These are phyloP conservation scores for Psettodes erumei DNA, from an alignment of 2,113 vertebrate genomes.

Conservation along the genomic window DNA sequence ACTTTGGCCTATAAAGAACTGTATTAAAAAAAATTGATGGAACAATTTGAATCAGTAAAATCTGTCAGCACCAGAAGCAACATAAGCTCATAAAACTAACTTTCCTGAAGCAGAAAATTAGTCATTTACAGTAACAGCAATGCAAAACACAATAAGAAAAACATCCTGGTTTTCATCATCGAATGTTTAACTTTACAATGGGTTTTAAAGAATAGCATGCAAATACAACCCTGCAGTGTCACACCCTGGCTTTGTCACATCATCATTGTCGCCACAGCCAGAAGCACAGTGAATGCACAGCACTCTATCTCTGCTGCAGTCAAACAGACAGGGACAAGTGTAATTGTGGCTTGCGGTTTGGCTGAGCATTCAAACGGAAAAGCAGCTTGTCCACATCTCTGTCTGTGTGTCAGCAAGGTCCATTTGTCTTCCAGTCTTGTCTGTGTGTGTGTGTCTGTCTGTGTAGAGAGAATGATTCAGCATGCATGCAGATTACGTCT, in stretches of 20 bases:
- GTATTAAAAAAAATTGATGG: not conserved
- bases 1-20: not conserved
- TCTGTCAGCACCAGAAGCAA: not conserved
- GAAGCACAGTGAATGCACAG: slow-evolving; percentile 8
- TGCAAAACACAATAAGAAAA: not conserved
- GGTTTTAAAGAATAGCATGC: slow-evolving; percentile 11
- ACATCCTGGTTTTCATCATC: not conserved
- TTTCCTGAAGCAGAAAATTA: no score
- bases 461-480: slow-evolving; percentile 24
- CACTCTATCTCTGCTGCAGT: slow-evolving; percentile 55
- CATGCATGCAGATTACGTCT: slow-evolving; percentile 42
- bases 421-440: slow-evolving; percentile 63
- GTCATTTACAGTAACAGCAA: not conserved
- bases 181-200: not conserved
- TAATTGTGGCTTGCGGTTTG: slow-evolving; percentile 79
- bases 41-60: not conserved
- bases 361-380: slow-evolving; percentile 76
- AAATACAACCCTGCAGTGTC: slow-evolving; percentile 1
- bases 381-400: slow-evolving; percentile 77
- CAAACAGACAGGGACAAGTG: slow-evolving; percentile 78
- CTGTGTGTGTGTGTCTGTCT: slow-evolving; percentile 5
- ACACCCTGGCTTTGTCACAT: slow-evolving; percentile 31
- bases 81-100: not conserved
- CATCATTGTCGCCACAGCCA: slow-evolving; percentile 17
- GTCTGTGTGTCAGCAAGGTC: slow-evolving; percentile 72